Evolutionary conservation across 2,113 vertebrate genomes (phyloP).

Genomic region (Nothobranchius kuhntae): DNA sequence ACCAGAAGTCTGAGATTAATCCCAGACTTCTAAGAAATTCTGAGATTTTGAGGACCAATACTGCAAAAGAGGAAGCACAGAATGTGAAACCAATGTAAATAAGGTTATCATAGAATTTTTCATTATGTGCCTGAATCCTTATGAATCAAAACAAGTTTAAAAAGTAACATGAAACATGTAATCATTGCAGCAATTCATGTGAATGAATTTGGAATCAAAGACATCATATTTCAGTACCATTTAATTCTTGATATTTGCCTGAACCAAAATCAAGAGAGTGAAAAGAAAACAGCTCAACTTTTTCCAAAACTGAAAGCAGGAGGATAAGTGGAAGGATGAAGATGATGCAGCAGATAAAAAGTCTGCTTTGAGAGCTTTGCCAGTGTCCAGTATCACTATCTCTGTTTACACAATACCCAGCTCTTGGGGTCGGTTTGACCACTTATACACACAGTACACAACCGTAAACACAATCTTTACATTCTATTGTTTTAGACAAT

Average conservation of each 20-base stretch:
- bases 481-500: background rate
- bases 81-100: too few species aligned
- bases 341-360: slow-evolving; percentile 19
- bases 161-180: too few species aligned
- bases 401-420: slow-evolving; percentile 10
- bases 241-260: background rate
- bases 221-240: background rate
- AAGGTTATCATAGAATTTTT: too few species aligned
- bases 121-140: too few species aligned
- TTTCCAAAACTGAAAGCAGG: background rate
- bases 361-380: slow-evolving; percentile 9
- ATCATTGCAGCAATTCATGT: too few species aligned
- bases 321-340: background rate
- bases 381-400: slow-evolving; percentile 21
- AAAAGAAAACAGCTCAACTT: background rate
- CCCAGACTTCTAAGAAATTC: too few species aligned
- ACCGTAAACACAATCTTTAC: background rate
- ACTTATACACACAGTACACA: slow-evolving; percentile 16
- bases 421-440: slow-evolving; percentile 8
- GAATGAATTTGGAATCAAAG: too few species aligned
- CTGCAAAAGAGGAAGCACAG: too few species aligned
- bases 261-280: background rate
- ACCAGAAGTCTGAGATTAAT: too few species aligned
- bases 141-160: too few species aligned
- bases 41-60: too few species aligned